Base-by-base conservation (phyloP, 1,140 invertebrate genomes). In the Pissodes strobi region DNA sequence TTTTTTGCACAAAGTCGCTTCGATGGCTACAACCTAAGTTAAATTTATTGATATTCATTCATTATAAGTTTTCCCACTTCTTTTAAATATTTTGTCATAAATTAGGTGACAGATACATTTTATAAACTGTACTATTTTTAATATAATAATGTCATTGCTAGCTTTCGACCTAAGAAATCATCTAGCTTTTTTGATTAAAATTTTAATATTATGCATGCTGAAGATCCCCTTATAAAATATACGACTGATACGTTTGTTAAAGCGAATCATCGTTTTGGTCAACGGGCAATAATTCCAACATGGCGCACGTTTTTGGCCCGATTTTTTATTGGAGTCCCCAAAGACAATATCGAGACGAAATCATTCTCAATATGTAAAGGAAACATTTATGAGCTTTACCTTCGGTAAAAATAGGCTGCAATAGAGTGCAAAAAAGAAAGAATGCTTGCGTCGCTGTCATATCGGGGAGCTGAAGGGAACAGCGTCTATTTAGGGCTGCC, bases 401-500 rank as follows among this genome's bases (percentile, higher is more conserved):
- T 73, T 68, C 64, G 34, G 69, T 65, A 65, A 73, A 60, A 65
- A 71, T 71, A 59, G 66, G 67, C 64, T 71, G 71, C 67, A 73
- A 68, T 59, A 73, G 66, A 66, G 69, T 71, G 69, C 69, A 73
- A 69, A 73, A 69, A 70, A 71, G 69, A 58, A 73, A 70, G 69
- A 69, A 68, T 68, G 68, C 69, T 71, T 70, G 68, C 66, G 70
- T 70, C 48, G 70, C 68, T 72, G 65, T 73, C 70, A 73, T 73
- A 66, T 69, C 71, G 64, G 64, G 66, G 66, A 72, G 52, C 65
- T 68, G 63, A 64, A 67, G 57, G 67, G 57, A 52, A 69, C 64
- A 68, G 45, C 69, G 67, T 65, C 68, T 72, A 73, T 72, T 76
- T 69, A 69, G 66, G 56, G 64, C 66, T 68, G 55, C 68, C 67